Evolutionary conservation across 2,888 invertebrate species (phyloP).

Genomic region (Lagria hirta): DNA sequence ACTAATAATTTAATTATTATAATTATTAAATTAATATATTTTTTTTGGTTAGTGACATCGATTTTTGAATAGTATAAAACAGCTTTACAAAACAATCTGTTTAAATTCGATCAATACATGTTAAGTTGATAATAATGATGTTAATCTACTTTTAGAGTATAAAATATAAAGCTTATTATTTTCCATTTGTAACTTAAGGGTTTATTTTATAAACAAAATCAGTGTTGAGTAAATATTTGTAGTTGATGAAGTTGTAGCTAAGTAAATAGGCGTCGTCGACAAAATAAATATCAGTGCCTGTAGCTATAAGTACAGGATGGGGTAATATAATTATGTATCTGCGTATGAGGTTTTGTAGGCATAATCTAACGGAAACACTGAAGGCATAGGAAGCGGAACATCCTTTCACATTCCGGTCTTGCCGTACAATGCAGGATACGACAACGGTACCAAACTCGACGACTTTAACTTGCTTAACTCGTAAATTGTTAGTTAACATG

Average conservation of each 20-base stretch:
- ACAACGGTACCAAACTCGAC: constrained; percentile 29
- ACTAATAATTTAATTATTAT: no score
- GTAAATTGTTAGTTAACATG: constrained; percentile 36
- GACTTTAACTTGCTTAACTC: constrained; percentile 36
- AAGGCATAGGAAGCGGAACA: constrained; percentile 40
- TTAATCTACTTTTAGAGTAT: no score
- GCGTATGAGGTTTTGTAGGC: constrained; percentile 38
- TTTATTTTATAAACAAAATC: constrained; percentile 22
- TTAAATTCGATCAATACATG: no score
- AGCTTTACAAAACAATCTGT: no score
- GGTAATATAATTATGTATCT: constrained; percentile 37
- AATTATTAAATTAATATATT: no score
- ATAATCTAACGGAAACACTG: constrained; percentile 40
- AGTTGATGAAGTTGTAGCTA: constrained; percentile 15
- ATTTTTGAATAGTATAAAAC: no score
- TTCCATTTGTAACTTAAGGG: no score
- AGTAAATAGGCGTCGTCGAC: constrained; percentile 23
- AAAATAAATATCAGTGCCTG: constrained; percentile 23
- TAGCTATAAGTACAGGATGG: constrained; percentile 25
- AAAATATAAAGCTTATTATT: no score
- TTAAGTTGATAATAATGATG: no score
- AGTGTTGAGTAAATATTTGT: constrained; percentile 21
- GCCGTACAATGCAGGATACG: constrained; percentile 37
- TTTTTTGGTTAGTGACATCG: no score
- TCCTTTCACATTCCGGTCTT: constrained; percentile 40